These are phyloP conservation scores for Perccottus glenii DNA, from an alignment of 2,113 vertebrate species.

Conservation along the genomic window DNA sequence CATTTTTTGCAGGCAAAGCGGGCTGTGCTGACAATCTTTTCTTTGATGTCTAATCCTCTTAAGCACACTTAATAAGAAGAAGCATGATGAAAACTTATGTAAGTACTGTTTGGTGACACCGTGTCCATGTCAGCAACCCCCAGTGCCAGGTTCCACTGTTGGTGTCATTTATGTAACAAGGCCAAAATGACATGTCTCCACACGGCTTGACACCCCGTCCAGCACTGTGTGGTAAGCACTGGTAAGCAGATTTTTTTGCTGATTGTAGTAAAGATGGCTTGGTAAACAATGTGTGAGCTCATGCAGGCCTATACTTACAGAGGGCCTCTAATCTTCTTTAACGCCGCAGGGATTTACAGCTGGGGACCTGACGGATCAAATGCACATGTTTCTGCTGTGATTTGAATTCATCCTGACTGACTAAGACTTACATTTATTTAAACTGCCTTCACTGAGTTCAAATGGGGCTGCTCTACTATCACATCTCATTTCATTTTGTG, in stretches of 20 bases:
- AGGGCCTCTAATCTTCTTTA: conserved; percentile 63
- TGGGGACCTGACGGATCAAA: conserved; percentile 32
- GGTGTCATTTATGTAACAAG: conserved; percentile 10
- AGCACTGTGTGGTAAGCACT: conserved; percentile 24
- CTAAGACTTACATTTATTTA: conserved; percentile 47
- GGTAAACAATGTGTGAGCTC: conserved; percentile 48
- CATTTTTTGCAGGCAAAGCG: background rate
- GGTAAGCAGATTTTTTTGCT: conserved; percentile 32
- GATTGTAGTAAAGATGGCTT: conserved; percentile 40
- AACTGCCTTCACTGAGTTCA: conserved; percentile 17
- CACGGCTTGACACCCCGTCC: background rate
- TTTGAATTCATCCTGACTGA: conserved; percentile 38
- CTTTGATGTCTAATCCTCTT: conserved; percentile 9
- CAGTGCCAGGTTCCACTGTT: background rate
- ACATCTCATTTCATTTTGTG: background rate
- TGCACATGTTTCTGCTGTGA: conserved; percentile 51
- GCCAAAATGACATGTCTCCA: background rate
- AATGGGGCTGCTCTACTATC: background rate
- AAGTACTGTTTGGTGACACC: conserved; percentile 3
- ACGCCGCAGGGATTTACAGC: conserved; percentile 58
- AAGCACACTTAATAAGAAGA: background rate
- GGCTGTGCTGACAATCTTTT: background rate
- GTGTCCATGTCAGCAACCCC: background rate
- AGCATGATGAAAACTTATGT: conserved; percentile 13
- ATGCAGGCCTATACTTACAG: conserved; percentile 48